Evolutionary conservation across 2,797 vertebrate species (phyloP).

Genomic region (Pempheris klunzingeri): DNA sequence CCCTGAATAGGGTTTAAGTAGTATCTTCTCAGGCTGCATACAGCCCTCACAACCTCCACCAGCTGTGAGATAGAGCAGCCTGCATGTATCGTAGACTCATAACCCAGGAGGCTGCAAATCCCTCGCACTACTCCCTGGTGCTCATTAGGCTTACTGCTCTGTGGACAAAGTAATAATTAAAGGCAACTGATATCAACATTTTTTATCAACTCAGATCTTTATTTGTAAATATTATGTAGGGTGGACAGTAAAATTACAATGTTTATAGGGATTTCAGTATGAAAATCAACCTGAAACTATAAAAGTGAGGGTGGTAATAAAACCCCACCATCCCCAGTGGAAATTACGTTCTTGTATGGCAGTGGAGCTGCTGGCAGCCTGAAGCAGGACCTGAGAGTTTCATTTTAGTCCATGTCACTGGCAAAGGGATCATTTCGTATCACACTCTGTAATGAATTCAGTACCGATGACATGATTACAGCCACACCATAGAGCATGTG

Average conservation of each 20-base stretch:
- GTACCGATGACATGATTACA: slow-evolving; percentile 2
- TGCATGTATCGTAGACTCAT: background rate
- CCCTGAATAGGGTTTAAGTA: no score
- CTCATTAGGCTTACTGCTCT: background rate
- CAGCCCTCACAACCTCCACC: no score
- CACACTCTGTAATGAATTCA: slow-evolving; percentile 13
- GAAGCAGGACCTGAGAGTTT: slow-evolving; percentile 35
- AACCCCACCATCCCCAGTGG: background rate
- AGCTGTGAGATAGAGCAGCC: no score
- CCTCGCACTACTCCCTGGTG: background rate
- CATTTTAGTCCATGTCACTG: slow-evolving; percentile 19
- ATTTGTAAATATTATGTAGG: background rate
- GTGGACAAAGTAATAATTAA: background rate
- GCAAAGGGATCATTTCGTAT: slow-evolving; percentile 35
- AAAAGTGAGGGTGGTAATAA: background rate
- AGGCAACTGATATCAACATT: background rate
- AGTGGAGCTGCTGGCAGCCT: slow-evolving; percentile 38
- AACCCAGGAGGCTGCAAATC: background rate
- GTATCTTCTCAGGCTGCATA: no score
- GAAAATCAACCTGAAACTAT: background rate
- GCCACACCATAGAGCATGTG: background rate
- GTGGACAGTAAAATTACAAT: background rate
- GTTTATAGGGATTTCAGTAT: background rate
- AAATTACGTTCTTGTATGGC: slow-evolving; percentile 42
- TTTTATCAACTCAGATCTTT: slow-evolving; percentile 1